Evolutionary conservation across 2,888 invertebrate genomes (phyloP), one percentile per base, ranked within the genome.

Genomic region (Liodrosophila aerea): DNA sequence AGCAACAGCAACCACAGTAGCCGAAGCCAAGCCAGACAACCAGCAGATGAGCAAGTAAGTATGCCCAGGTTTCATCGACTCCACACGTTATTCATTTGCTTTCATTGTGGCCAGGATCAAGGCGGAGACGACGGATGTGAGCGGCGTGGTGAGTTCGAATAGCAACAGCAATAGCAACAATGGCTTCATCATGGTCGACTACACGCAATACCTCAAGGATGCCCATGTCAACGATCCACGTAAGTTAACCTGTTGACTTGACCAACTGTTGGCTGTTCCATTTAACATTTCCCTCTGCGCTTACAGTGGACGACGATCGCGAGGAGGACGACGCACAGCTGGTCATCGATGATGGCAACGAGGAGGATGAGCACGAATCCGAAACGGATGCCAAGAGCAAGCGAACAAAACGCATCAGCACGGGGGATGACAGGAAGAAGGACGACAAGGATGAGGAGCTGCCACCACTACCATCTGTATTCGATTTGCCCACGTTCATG

Each of bases 261-360:
- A 7, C 8, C 37, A 8, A 18, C 9, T 7, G n/a, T 9, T 31
- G 31, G 31, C 9, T 9, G 9, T 7, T 16, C 16, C 9, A 4
- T 7, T 1, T 11, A 2, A 4, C 15, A 8, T 27, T 53, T 3
- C 37, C 18, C 53, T 2, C 29, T 1, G 46, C 47, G 15, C 22
- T 61, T 54, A 3, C 45, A 88, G 92, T 92, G 51, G 92, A 92
- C 72, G 92, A 92, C 50, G 92, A 93, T 78, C 77, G 54, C 1
- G 92, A 92, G 57, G 90, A 90, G 34, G 76, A 70, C 68, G 92
- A 92, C 56, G 92, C 92, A 87, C 88, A 89, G 63, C 67, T 89
- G 62, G 83, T 89, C 50, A 80, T 90, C 44, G 87, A 89, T 64
- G 87, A 90, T 71, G 88, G 87, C 53, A 87, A 88, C 45, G 77